Percentiles rank a stretch among this genome's conserved stretches.
phyloP scores from a whole-genome alignment of 2,113 vertebrate species.

The Ceratotherium simum region DNA sequence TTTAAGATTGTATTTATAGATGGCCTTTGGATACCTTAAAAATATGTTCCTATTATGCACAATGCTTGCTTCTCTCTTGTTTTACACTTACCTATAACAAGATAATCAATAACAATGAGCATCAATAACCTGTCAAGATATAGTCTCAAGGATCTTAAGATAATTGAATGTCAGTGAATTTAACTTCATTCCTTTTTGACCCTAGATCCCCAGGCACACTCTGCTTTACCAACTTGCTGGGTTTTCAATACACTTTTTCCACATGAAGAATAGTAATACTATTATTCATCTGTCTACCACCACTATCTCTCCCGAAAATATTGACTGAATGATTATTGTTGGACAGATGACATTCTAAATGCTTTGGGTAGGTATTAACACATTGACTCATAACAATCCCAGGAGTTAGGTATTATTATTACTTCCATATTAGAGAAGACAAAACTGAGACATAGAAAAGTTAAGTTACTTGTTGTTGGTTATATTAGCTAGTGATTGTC shows the following conservation, averaged over 20 bases:
- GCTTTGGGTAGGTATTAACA: background rate
- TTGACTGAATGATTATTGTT: background rate
- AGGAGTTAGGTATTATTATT: background rate
- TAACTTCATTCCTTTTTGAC: background rate
- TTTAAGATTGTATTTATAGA: background rate
- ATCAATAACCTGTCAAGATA: background rate
- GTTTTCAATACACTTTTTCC: background rate
- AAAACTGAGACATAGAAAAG: background rate
- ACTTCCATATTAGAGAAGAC: background rate
- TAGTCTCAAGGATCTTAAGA: background rate
- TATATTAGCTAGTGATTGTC: background rate
- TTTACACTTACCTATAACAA: background rate
- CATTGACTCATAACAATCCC: background rate
- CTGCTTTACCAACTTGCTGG: background rate
- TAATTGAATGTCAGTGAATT: background rate
- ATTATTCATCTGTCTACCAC: fast-evolving
- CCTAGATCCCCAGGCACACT: background rate
- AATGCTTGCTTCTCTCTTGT: background rate
- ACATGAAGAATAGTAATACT: background rate
- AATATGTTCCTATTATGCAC: background rate
- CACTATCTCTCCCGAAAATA: background rate
- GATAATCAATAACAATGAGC: background rate
- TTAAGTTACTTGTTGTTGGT: background rate
- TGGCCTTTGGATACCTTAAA: background rate
- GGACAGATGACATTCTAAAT: background rate